Evolutionary conservation across 2,113 vertebrate genomes (phyloP).

Genomic region (Microcebus lehilahytsara): DNA sequence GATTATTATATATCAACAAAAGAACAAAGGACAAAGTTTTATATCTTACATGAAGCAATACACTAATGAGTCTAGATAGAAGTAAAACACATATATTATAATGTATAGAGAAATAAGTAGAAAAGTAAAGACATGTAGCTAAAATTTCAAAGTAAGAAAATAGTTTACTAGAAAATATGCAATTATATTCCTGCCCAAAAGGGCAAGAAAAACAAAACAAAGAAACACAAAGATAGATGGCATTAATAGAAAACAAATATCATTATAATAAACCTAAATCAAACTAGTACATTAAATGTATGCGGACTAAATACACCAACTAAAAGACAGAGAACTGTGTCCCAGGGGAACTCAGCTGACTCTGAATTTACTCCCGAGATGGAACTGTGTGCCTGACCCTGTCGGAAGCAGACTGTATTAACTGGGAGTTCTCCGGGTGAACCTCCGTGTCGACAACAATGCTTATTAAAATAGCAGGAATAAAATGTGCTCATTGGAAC

Average conservation of each 20-base stretch:
- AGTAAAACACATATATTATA: fast-evolving
- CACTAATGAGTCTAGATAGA: neutral
- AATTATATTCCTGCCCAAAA: neutral
- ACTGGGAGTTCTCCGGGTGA: no score
- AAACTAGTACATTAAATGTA: neutral
- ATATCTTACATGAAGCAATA: neutral
- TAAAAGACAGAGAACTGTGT: neutral
- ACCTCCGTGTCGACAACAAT: neutral
- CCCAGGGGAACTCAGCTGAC: neutral
- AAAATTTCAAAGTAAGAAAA: neutral
- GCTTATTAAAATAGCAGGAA: neutral
- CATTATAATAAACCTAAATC: neutral
- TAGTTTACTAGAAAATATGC: neutral
- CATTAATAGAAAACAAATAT: neutral
- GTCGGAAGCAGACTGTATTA: neutral
- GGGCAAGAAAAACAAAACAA: neutral
- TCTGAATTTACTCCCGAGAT: neutral
- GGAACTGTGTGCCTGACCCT: neutral
- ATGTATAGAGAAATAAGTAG: neutral
- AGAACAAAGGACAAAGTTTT: neutral
- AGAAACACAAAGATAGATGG: neutral
- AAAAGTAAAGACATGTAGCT: neutral
- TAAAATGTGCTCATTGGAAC: neutral
- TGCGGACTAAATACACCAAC: neutral
- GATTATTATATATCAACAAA: neutral